A percentile compares a stretch with the other conserved stretches of the same genome.
These are phyloP conservation scores for Unio delphinus DNA, from an alignment of 2,888 invertebrate genomes.

Conservation along the genomic window DNA sequence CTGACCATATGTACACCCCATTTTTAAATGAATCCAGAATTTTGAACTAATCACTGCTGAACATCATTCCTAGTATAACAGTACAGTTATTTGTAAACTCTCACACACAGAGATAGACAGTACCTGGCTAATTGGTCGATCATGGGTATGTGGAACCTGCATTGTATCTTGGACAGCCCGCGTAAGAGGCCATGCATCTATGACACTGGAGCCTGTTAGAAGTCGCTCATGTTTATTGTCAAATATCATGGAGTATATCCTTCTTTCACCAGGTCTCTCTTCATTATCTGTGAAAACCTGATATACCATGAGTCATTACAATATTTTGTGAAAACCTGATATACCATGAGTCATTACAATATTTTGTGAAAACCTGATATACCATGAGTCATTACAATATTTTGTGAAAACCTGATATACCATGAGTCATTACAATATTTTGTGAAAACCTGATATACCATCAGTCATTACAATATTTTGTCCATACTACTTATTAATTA, in stretches of 20 bases:
- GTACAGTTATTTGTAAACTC: too few species aligned
- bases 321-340: slow-evolving; percentile 61
- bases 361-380: slow-evolving; percentile 61
- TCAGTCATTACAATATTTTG: neutral
- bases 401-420: slow-evolving; percentile 61
- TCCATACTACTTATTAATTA: slow-evolving; percentile 2
- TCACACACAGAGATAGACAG: too few species aligned
- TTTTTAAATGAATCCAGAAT: too few species aligned
- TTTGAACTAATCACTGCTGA: too few species aligned
- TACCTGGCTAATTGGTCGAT: slow-evolving; percentile 65
- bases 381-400: neutral
- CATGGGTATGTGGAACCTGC: slow-evolving; percentile 69
- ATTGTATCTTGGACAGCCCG: slow-evolving; percentile 67
- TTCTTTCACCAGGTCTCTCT: slow-evolving; percentile 67
- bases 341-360: neutral
- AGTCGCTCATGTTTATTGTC: slow-evolving; percentile 67
- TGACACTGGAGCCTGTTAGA: slow-evolving; percentile 69
- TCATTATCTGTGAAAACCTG: slow-evolving; percentile 70
- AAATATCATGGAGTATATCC: slow-evolving; percentile 68
- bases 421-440: too few species aligned
- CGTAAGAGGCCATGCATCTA: slow-evolving; percentile 69
- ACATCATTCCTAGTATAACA: too few species aligned
- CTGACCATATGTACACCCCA: too few species aligned
- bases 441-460: slow-evolving; percentile 61
- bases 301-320: neutral